A percentile compares a stretch with the other conserved stretches of the same genome.
These are phyloP conservation scores for Galaxias olidus DNA, from an alignment of 2,797 vertebrate genomes.

Conservation along the genomic window DNA sequence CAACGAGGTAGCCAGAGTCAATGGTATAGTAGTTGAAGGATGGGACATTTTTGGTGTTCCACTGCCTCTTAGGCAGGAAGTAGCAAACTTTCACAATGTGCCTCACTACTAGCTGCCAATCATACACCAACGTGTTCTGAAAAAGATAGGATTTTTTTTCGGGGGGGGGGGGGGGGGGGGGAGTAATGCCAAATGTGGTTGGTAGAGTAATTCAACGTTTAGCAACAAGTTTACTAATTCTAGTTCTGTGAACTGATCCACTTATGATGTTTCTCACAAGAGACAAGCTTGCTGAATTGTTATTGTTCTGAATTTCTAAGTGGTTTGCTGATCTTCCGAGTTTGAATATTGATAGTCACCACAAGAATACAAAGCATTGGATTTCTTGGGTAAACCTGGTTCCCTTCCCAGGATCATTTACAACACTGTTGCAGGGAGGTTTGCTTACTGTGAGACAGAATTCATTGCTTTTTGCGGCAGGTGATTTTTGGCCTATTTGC, in stretches of 20 bases:
- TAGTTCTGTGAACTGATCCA: background rate
- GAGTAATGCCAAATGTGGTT: too few relatives aligned
- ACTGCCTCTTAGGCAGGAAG: too few relatives aligned
- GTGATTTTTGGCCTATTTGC: constrained; percentile 44
- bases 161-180: too few relatives aligned
- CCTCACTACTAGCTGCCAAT: too few relatives aligned
- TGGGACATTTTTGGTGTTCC: too few relatives aligned
- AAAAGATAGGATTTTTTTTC: too few relatives aligned
- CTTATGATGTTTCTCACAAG: background rate
- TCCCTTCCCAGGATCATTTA: constrained; percentile 49
- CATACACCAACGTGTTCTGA: too few relatives aligned
- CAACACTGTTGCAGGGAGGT: constrained; percentile 31
- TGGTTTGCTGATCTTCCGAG: background rate
- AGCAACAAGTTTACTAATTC: background rate
- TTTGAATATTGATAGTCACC: background rate
- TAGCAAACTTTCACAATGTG: too few relatives aligned
- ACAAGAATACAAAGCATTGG: background rate
- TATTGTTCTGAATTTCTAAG: background rate
- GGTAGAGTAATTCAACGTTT: background rate
- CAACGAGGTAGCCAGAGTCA: background rate
- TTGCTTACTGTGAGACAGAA: constrained; percentile 36
- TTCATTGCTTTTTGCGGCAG: constrained; percentile 52
- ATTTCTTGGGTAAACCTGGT: constrained; percentile 30
- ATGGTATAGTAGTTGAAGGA: too few relatives aligned
- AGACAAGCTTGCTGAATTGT: background rate